Conservation (phyloP, 2,888 invertebrate species). For the Drosophila kuntzei region DNA sequence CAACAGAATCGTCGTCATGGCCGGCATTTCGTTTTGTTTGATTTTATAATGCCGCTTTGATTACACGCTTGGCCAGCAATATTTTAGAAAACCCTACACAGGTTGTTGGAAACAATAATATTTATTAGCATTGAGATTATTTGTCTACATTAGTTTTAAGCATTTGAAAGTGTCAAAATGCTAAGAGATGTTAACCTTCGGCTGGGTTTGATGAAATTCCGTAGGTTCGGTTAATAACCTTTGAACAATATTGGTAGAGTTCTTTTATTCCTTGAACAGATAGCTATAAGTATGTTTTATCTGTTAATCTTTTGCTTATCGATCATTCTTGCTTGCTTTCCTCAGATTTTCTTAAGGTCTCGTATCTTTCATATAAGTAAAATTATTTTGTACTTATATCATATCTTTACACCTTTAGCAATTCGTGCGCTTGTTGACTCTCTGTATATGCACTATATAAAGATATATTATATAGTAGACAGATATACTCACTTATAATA, state of each 20-base stretch:
- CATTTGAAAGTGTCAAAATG: slow-evolving; percentile 3
- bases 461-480: background rate
- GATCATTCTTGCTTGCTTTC: background rate
- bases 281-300: background rate
- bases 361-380: background rate
- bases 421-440: background rate
- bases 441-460: background rate
- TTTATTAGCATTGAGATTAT: slow-evolving; percentile 34
- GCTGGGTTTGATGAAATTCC: background rate
- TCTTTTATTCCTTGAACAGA: background rate
- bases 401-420: slow-evolving; percentile 7
- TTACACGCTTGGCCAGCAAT: background rate
- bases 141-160: slow-evolving; percentile 7
- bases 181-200: background rate
- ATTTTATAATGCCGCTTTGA: slow-evolving; percentile 27
- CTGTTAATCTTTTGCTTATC: slow-evolving; percentile 10
- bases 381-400: background rate
- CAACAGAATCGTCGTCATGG: slow-evolving; percentile 74
- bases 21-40: slow-evolving; percentile 64
- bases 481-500: background rate
- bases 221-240: slow-evolving; percentile 12
- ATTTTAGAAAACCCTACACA: background rate
- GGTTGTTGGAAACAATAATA: slow-evolving; percentile 24
- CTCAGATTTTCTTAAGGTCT: background rate
- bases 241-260: background rate